A percentile compares a stretch with the other conserved stretches of the same genome.
Conservation (phyloP, 2,888 invertebrate species). For the Ochlodes sylvanus region DNA sequence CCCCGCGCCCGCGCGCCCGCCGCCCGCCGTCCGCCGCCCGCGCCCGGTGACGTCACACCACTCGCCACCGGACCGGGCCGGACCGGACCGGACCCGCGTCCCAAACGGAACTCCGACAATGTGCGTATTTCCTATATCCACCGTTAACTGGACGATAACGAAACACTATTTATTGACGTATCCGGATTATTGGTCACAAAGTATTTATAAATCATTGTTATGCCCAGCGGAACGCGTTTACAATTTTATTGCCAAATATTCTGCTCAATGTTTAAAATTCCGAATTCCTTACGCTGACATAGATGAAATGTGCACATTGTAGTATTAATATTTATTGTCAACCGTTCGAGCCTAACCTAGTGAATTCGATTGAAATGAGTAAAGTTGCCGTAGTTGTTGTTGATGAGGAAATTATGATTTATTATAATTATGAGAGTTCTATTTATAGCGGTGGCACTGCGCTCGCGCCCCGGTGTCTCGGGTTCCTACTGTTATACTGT, state of each 20-base stretch:
- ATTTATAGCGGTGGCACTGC: conserved; percentile 70
- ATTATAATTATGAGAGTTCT: conserved; percentile 65
- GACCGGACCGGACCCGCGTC: conserved; percentile 57
- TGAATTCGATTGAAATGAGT: conserved; percentile 62
- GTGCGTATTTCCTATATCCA: conserved; percentile 71
- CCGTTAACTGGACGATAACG: conserved; percentile 40
- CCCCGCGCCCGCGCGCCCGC: conserved; percentile 40
- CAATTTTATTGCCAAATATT: conserved; percentile 65
- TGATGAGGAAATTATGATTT: conserved; percentile 77
- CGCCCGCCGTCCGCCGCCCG: conserved; percentile 45
- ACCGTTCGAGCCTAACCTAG: conserved; percentile 69
- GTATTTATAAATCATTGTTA: conserved; percentile 53
- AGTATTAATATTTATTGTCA: conserved; percentile 67
- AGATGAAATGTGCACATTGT: conserved; percentile 76
- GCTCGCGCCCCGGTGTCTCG: conserved; percentile 52
- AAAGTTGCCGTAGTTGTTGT: conserved; percentile 78
- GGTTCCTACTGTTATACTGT: conserved; percentile 60
- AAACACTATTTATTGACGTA: conserved; percentile 40
- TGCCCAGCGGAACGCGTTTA: conserved; percentile 26
- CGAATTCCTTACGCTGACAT: conserved; percentile 52
- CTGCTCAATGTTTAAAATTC: conserved; percentile 67
- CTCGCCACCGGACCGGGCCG: conserved; percentile 23
- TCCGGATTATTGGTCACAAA: conserved; percentile 61
- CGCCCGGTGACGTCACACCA: conserved; percentile 20
- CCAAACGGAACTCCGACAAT: conserved; percentile 59